Evolutionary conservation across 2,797 vertebrate genomes (phyloP).

Genomic region (Chrosomus eos): DNA sequence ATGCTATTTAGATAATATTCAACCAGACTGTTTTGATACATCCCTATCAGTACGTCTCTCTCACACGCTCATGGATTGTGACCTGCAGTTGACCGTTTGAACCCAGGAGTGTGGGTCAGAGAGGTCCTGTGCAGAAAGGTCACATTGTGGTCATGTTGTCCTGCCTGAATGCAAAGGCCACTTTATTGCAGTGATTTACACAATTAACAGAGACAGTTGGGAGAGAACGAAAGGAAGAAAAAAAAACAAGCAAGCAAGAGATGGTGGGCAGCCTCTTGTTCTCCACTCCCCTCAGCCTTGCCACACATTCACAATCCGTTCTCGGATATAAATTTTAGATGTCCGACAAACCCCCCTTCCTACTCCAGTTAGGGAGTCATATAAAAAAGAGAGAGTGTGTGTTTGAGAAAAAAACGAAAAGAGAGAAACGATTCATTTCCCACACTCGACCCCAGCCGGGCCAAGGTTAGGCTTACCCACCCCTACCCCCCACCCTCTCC

Average conservation of each 20-base stretch:
- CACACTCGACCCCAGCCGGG: conserved; percentile 77
- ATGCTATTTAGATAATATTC: conserved; percentile 32
- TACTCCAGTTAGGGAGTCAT: conserved; percentile 78
- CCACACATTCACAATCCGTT: conserved; percentile 63
- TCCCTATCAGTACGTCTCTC: not conserved
- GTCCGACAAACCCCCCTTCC: conserved; percentile 68
- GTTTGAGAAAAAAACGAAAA: conserved; percentile 40
- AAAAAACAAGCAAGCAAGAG: conserved; percentile 34
- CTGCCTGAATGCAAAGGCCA: conserved; percentile 78
- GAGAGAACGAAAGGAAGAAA: conserved; percentile 77
- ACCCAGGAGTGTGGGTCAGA: conserved; percentile 89
- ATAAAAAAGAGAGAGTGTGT: conserved; percentile 62
- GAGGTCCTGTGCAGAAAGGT: conserved; percentile 90
- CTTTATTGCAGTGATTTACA: conserved; percentile 94
- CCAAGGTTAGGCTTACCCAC: conserved; percentile 75
- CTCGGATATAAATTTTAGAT: conserved; percentile 64
- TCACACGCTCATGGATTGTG: conserved; percentile 67
- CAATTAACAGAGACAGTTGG: conserved; percentile 87
- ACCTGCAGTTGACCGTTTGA: conserved; percentile 96
- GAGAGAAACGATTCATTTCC: conserved; percentile 73
- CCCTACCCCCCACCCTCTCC: conserved; percentile 57
- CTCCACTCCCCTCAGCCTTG: conserved; percentile 19
- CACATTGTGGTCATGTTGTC: conserved; percentile 87
- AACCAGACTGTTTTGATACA: not conserved
- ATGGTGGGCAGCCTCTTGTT: conserved; percentile 57